phyloP scores from a whole-genome alignment of 2,888 invertebrate species.

The Lithophane semibrunnea region DNA sequence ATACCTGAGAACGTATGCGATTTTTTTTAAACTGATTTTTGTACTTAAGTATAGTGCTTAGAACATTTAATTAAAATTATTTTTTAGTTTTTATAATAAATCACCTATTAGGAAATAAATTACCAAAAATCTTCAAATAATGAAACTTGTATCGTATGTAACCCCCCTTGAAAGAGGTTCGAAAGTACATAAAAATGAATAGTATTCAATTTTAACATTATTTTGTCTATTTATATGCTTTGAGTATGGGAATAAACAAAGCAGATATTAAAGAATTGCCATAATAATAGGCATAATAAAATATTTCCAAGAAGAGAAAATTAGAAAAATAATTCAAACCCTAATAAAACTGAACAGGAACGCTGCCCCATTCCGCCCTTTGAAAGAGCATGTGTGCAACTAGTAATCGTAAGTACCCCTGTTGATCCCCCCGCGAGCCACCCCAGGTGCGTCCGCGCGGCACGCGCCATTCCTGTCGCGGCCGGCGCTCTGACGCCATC shows the following conservation, averaged over 20 bases:
- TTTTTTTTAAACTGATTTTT: constrained; percentile 6
- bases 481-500: constrained; percentile 88
- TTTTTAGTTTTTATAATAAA: not conserved
- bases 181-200: not conserved
- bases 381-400: constrained; percentile 90
- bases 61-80: no score
- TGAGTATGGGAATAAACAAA: not conserved
- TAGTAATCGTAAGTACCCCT: constrained; percentile 90
- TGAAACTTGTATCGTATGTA: not conserved
- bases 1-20: not conserved
- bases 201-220: not conserved
- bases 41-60: not conserved
- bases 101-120: not conserved
- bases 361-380: constrained; percentile 86
- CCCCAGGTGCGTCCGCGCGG: constrained; percentile 89
- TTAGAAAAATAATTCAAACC: constrained; percentile 5
- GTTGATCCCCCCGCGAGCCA: constrained; percentile 88
- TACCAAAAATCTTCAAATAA: not conserved
- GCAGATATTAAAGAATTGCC: not conserved
- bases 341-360: constrained; percentile 68
- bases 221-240: not conserved
- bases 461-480: constrained; percentile 89
- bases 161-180: not conserved
- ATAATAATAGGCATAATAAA: not conserved
- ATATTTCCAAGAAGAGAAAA: not conserved